phyloP scores from a whole-genome alignment of 2,888 invertebrate species.

The Sacculina carcini region DNA sequence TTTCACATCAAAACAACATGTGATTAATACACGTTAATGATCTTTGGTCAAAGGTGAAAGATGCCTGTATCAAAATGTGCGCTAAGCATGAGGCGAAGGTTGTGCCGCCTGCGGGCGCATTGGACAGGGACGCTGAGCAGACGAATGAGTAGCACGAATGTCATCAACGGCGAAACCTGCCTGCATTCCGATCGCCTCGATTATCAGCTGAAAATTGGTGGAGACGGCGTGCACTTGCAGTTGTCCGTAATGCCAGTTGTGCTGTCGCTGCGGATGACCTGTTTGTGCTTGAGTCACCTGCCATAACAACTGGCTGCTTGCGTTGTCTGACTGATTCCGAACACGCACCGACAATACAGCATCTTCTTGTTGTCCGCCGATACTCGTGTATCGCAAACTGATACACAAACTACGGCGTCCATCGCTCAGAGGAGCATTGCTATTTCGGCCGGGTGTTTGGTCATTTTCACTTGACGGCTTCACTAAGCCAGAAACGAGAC shows the following conservation, averaged over 20 bases:
- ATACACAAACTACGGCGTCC: not conserved
- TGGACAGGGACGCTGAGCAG: no score
- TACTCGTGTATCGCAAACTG: not conserved
- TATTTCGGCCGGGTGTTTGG: no score
- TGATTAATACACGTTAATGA: no score
- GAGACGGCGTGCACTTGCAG: not conserved
- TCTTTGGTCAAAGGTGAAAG: no score
- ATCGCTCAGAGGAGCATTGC: no score
- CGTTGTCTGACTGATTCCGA: not conserved
- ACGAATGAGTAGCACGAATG: no score
- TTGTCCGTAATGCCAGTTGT: not conserved
- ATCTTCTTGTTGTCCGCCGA: not conserved
- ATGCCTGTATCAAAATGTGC: not conserved
- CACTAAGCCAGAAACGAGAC: not conserved
- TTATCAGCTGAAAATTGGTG: not conserved
- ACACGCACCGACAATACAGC: not conserved
- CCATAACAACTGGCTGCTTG: not conserved
- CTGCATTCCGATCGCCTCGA: constrained; percentile 1
- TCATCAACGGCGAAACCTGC: not conserved
- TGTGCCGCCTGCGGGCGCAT: not conserved
- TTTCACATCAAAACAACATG: no score
- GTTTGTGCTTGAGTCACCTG: not conserved
- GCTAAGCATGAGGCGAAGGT: not conserved
- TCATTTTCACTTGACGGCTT: no score
- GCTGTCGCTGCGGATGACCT: not conserved